Conservation (phyloP, 2,797 vertebrate species). For the Heterohyrax brucei region DNA sequence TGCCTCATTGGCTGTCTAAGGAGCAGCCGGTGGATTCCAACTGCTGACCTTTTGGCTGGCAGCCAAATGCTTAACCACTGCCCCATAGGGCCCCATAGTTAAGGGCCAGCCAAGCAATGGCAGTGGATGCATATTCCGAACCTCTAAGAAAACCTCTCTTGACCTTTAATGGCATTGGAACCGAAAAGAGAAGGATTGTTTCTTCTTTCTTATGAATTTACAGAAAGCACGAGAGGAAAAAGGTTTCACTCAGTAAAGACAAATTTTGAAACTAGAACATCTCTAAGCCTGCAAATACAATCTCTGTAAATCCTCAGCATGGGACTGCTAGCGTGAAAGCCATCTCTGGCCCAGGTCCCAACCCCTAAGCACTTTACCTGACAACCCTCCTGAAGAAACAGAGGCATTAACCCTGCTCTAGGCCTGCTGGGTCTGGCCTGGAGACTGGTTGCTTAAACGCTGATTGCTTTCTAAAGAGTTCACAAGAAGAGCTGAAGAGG, state of each 20-base stretch:
- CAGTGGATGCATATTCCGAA: neutral
- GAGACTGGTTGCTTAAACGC: neutral
- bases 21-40: no score
- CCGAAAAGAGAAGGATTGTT: neutral
- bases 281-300: conserved; percentile 41
- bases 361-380: neutral
- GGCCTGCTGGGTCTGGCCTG: neutral
- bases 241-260: neutral
- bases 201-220: neutral
- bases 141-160: neutral
- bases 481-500: neutral
- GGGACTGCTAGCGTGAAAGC: neutral
- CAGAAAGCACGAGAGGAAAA: neutral
- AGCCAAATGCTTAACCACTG: no score
- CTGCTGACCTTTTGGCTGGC: no score
- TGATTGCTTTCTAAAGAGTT: conserved; percentile 19
- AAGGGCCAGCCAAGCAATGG: no score
- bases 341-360: neutral
- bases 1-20: no score
- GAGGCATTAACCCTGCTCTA: neutral
- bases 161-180: neutral
- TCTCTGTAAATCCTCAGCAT: conserved; percentile 19
- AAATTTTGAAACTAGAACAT: conserved; percentile 27
- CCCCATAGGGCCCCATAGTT: no score
- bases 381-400: neutral